Evolutionary conservation across 2,113 vertebrate genomes (phyloP), one percentile per base, ranked within the genome.

Genomic region (Lipophrys pholis): DNA sequence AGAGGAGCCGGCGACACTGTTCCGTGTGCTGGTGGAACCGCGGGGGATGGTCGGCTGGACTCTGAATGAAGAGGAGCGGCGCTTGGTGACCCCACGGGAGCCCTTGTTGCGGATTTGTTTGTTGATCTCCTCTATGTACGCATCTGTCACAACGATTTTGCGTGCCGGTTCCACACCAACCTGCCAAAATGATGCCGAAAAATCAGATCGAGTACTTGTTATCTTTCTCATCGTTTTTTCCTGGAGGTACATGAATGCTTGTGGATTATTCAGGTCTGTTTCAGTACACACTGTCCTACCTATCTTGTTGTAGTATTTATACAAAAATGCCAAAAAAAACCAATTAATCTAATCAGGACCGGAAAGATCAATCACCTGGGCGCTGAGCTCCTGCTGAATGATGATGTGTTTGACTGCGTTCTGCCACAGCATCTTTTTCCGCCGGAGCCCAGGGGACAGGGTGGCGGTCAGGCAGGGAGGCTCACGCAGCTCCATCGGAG

Each of bases 81-180:
- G 88, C 53, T 91, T 93, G 6, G 82, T 90, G 42, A 82, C 21
- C 7, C 90, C 91, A 0, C 91, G 88, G 0, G 85, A 92, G 11
- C 81, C 80, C 82, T 91, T 93, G 86, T 49, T 83, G 41, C 91
- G 85, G 59, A 94, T 95, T 82, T 94, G 92, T 30, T 38, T 76
- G 89, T 94, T 95, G 82, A 94, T 93, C 53, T 91, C 92, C 0
- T 92, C 74, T 46, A 95, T 93, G 79, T 93, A 93, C 45, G 91
- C 30, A 6, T 93, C 91, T 0, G 91, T 94, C 75, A 93, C 91
- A 48, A 84, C 80, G 52, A 95, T 93, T 66, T 92, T 91, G 0
- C 58, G 80, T 2, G 91, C 89, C 3, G 92, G 92, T 69, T 93
- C 93, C 40, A 92, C 77, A 35, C 90, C 92, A 15, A 83, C 87